phyloP scores from a whole-genome alignment of 2,888 invertebrate genomes.

The Heteropelma amictum region DNA sequence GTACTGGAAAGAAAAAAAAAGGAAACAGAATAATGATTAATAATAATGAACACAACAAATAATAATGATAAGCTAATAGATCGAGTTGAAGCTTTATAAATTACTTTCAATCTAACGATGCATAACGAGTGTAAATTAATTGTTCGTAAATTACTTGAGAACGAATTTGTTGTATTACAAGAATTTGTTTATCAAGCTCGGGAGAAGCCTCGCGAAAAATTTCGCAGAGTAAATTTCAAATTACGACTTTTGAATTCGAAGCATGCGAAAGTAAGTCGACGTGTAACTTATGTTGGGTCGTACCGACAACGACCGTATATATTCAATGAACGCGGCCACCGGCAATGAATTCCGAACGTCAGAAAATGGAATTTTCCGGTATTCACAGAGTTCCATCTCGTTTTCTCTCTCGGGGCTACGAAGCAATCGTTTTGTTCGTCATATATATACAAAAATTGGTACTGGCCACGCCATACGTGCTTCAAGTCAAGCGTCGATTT shows the following conservation, averaged over 20 bases:
- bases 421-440: conserved; percentile 27
- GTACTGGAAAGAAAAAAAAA: too few relatives aligned
- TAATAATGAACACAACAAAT: too few relatives aligned
- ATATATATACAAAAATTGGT: conserved; percentile 56
- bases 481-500: conserved; percentile 71
- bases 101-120: too few relatives aligned
- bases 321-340: conserved; percentile 54
- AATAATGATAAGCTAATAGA: too few relatives aligned
- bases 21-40: too few relatives aligned
- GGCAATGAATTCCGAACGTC: conserved; percentile 55
- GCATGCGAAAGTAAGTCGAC: conserved; percentile 47
- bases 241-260: conserved; percentile 50
- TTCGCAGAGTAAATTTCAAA: background rate
- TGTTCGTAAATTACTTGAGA: too few relatives aligned
- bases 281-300: conserved; percentile 55
- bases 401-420: conserved; percentile 10
- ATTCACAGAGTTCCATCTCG: conserved; percentile 30
- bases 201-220: background rate
- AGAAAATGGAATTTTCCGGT: conserved; percentile 58
- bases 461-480: conserved; percentile 70
- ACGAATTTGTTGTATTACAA: too few relatives aligned
- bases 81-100: too few relatives aligned
- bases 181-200: too few relatives aligned
- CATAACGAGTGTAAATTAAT: too few relatives aligned
- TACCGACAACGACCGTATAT: conserved; percentile 51